Conservation (phyloP, 2,113 vertebrate species). For the Lepisosteus oculatus region DNA sequence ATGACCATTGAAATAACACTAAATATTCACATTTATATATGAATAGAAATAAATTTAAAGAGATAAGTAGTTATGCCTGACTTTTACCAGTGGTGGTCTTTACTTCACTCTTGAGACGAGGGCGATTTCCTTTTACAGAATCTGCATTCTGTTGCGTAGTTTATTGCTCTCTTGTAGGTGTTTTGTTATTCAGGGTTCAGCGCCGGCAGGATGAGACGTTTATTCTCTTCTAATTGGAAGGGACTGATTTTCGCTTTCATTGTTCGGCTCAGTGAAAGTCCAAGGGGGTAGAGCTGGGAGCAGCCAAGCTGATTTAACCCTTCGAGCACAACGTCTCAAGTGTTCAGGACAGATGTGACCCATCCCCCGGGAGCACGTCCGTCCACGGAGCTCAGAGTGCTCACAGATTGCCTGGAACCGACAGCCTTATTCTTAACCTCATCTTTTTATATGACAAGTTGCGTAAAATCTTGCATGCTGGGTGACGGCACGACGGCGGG, state of each 20-base stretch:
- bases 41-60: too few species aligned
- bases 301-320: conserved; percentile 40
- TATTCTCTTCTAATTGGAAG: conserved; percentile 57
- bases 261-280: conserved; percentile 33
- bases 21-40: too few species aligned
- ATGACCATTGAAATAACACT: too few species aligned
- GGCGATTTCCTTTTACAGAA: conserved; percentile 50
- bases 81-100: neutral
- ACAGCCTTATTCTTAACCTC: too few species aligned
- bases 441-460: too few species aligned
- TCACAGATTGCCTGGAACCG: too few species aligned
- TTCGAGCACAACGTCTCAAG: conserved; percentile 38
- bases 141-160: conserved; percentile 49
- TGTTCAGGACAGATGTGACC: neutral
- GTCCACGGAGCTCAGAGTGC: neutral
- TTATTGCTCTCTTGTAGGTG: conserved; percentile 59
- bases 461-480: too few species aligned
- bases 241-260: conserved; percentile 58
- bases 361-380: neutral
- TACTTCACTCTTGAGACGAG: neutral
- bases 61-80: neutral
- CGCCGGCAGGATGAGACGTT: conserved; percentile 52
- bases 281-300: conserved; percentile 26
- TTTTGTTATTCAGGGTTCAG: conserved; percentile 57
- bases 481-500: too few species aligned